Evolutionary conservation across 2,113 vertebrate species (phyloP).

Genomic region (Carassius gibelio): DNA sequence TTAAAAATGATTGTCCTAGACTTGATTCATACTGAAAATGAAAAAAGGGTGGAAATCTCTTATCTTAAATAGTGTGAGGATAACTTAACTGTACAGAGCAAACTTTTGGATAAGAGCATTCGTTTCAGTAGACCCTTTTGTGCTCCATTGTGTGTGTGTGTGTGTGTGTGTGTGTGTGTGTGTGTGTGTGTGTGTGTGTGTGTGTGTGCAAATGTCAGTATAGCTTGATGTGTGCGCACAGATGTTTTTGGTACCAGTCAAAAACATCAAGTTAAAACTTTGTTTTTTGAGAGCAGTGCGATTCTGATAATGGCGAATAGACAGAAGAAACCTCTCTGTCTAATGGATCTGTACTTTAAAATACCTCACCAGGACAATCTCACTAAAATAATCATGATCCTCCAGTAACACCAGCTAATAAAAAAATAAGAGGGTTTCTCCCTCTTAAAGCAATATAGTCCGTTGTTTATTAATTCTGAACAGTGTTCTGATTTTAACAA

Average conservation of each 20-base stretch:
- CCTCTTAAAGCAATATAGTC: conserved; percentile 72
- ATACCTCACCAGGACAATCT: conserved; percentile 39
- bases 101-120: not conserved
- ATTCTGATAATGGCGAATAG: conserved; percentile 52
- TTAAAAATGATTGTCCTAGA: no score
- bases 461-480: conserved; percentile 82
- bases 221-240: not conserved
- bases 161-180: conserved; percentile 17
- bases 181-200: conserved; percentile 1
- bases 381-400: conserved; percentile 70
- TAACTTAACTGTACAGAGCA: not conserved
- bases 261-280: conserved; percentile 38
- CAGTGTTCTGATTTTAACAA: conserved; percentile 76
- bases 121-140: not conserved
- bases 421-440: conserved; percentile 60
- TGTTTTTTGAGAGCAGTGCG: conserved; percentile 29
- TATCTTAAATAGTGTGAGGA: not conserved
- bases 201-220: conserved; percentile 14
- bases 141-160: not conserved
- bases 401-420: conserved; percentile 68
- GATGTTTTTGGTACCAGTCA: conserved; percentile 9
- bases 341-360: conserved; percentile 41
- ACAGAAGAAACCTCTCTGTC: conserved; percentile 45
- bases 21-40: not conserved
- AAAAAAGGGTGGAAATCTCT: not conserved